Evolutionary conservation across 1,140 invertebrate genomes (phyloP).

Genomic region (Ostrea denselamellosa): DNA sequence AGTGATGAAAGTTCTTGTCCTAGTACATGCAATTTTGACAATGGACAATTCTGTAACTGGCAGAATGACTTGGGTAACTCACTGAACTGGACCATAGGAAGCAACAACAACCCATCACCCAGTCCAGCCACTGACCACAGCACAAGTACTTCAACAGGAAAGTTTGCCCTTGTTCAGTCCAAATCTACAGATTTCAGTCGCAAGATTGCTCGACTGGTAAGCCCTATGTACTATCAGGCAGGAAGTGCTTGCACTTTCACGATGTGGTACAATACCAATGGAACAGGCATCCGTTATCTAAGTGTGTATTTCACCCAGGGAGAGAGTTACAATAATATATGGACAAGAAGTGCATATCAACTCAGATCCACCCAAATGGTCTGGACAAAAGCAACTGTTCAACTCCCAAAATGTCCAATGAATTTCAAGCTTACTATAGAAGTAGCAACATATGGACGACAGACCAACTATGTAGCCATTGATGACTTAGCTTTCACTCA

Average conservation of each 20-base stretch:
- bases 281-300: slow-evolving; percentile 56
- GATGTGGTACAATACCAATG: slow-evolving; percentile 72
- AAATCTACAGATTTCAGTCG: not conserved
- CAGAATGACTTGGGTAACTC: slow-evolving; percentile 59
- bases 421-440: slow-evolving; percentile 72
- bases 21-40: slow-evolving; percentile 65
- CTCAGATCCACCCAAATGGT: slow-evolving; percentile 46
- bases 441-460: slow-evolving; percentile 52
- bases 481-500: slow-evolving; percentile 69
- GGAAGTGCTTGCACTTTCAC: slow-evolving; percentile 68
- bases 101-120: slow-evolving; percentile 56
- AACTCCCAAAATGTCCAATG: slow-evolving; percentile 67
- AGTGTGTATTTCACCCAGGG: slow-evolving; percentile 62
- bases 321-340: slow-evolving; percentile 63
- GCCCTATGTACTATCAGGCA: slow-evolving; percentile 69
- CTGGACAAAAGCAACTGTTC: slow-evolving; percentile 65
- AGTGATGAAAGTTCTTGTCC: slow-evolving; percentile 69
- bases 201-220: slow-evolving; percentile 59
- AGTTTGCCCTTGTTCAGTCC: slow-evolving; percentile 60
- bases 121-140: slow-evolving; percentile 69
- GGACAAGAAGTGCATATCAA: slow-evolving; percentile 38
- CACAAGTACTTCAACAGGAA: slow-evolving; percentile 59
- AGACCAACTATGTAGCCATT: slow-evolving; percentile 65
- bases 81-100: slow-evolving; percentile 64
- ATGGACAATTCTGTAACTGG: slow-evolving; percentile 67